Base-by-base conservation (phyloP, 2,113 vertebrate genomes). In the Benitochromis conjunctus region DNA sequence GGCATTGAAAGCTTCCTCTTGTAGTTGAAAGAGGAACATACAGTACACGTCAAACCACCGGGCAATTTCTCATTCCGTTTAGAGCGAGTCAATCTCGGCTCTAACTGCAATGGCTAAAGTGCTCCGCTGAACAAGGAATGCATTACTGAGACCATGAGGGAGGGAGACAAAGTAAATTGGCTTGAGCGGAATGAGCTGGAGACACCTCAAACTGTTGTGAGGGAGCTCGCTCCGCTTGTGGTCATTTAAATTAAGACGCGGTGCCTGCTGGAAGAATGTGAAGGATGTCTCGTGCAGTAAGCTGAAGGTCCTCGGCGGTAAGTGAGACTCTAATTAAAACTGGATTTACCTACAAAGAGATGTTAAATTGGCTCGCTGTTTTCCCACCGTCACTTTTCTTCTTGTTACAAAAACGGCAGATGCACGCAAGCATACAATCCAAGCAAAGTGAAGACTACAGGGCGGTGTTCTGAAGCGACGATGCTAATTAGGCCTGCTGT, bases 241-340 rank as follows among this genome's bases (percentile, higher is more conserved):
- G 58, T 71, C 38, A 84, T 85, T 80, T 86, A 71, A 90, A 83
- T 56, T 5, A 81, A 85, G 81, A 64, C 12, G 4, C 76, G 12
- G 46, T 56, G 43, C 10, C 69, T 43, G 66, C 26, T 82, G 60
- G 6, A 24, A 36, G 58, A 57, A 53, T 81, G 48, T 48, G 34
- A 66, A 56, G 58, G 51, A 62, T 29, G 48, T 69, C 26, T 19
- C 6, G 6, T 48, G 82, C 34, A 10, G 51, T 83, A 90, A 64
- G 56, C 80, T 41, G 48, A 46, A 60, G 16, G 38, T 55, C 14
- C 77, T 82, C 24, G 2, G 80, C 36, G 54, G 54, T 82, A 87
- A 93, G 64, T 31, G 79, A 58, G 87, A 81, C 54, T 79, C 74
- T 90, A 89, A 94, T 92, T 94, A 94, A 93, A 95, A 91, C 85